These are phyloP conservation scores for Acanthopagrus latus DNA, from an alignment of 2,797 vertebrate genomes.

Conservation along the genomic window DNA sequence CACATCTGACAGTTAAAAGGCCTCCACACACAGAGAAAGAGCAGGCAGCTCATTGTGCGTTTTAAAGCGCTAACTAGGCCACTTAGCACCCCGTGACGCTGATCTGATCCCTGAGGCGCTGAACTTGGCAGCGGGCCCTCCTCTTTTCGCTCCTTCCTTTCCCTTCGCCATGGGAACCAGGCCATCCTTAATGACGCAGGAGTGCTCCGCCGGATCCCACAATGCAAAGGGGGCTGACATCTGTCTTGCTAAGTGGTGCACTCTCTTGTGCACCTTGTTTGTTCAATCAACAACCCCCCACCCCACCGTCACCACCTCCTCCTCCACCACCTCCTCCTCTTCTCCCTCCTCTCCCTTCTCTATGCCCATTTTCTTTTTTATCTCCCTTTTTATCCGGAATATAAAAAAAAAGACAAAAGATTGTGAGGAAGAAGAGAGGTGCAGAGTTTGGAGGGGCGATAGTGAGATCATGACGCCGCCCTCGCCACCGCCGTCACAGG, in stretches of 20 bases:
- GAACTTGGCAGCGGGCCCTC: slow-evolving; percentile 83
- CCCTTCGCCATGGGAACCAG: slow-evolving; percentile 85
- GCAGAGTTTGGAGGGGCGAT: slow-evolving; percentile 34
- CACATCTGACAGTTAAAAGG: slow-evolving; percentile 82
- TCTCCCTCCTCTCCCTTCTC: slow-evolving; percentile 16
- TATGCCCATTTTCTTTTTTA: slow-evolving; percentile 42
- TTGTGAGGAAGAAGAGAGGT: slow-evolving; percentile 34
- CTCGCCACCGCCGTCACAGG: slow-evolving; percentile 19
- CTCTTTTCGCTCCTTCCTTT: slow-evolving; percentile 80
- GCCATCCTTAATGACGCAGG: slow-evolving; percentile 85
- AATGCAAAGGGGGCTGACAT: slow-evolving; percentile 84
- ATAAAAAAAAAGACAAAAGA: slow-evolving; percentile 47
- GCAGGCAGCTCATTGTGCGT: slow-evolving; percentile 84
- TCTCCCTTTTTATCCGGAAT: not conserved
- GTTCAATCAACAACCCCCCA: slow-evolving; percentile 77
- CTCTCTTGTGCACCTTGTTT: slow-evolving; percentile 85
- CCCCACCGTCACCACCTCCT: not conserved
- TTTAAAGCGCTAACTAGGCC: slow-evolving; percentile 87
- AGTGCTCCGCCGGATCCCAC: slow-evolving; percentile 80
- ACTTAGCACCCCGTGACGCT: slow-evolving; percentile 85
- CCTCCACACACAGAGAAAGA: slow-evolving; percentile 78
- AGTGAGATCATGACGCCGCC: slow-evolving; percentile 55
- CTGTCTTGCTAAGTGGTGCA: slow-evolving; percentile 85
- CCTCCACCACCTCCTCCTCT: not conserved
- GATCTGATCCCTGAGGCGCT: slow-evolving; percentile 84